Evolutionary conservation across 2,888 invertebrate genomes (phyloP), one percentile per base, ranked within the genome.

Genomic region (Branchipolynoe longqiensis): DNA sequence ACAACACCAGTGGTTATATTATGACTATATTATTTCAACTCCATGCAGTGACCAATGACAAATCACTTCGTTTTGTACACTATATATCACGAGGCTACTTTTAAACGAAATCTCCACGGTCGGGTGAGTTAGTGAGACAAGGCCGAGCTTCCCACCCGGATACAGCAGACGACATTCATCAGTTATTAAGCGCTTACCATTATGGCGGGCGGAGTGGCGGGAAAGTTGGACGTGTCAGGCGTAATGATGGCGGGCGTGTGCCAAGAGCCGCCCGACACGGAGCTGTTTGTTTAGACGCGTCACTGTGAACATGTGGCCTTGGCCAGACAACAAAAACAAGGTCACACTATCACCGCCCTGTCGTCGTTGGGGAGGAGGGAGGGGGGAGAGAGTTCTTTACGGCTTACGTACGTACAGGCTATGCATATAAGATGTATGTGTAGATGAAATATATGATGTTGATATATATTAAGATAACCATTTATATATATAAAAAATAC

Each of bases 261-360:
- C 69, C 69, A 69, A 69, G 69, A 69, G 69, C 69, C 14, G 36
- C 36, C 69, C 38, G 69, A 69, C 69, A 69, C 69, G n/a, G 22
- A 38, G 69, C 33, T 69, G 69, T 69, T 69, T 69, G 69, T 69
- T 69, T 69, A 38, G 69, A 69, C 69, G 69, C 38, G 69, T 69
- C 69, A 69, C 33, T 14, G 33, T 33, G 14, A 69, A 69, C 69
- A 69, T 69, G 69, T 18, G 69, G 14, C 69, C 38, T 69, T 33
- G 69, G 36, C 69, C 69, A 33, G 69, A 38, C 38, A 33, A 69
- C 38, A 33, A 62, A 69, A 69, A 18, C 33, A 69, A 33, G 38
- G 38, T 38, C 18, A 48, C n/a, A 56, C n/a, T 22, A 25, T 56
- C 56, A 62, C 12, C 4, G 28, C 31, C 22, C 25, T 62, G 62